phyloP scores from a whole-genome alignment of 1,140 invertebrate species.

The Sipha flava region DNA sequence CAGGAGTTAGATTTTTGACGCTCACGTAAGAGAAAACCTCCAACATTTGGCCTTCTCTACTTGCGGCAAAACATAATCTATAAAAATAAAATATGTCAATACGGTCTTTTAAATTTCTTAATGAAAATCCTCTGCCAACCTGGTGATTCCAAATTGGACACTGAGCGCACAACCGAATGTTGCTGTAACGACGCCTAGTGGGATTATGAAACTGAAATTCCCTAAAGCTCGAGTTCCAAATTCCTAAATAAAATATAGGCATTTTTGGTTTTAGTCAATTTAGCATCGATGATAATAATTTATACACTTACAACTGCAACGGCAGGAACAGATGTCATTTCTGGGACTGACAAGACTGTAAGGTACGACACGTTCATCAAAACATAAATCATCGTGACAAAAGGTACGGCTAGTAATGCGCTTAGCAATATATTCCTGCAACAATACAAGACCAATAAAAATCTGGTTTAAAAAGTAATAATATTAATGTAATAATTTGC shows the following conservation, averaged over 20 bases:
- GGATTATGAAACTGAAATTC: constrained; percentile 54
- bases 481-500: constrained; percentile 31
- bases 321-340: constrained; percentile 70
- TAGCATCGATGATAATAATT: too few relatives aligned
- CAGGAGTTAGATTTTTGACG: constrained; percentile 65
- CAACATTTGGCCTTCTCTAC: constrained; percentile 75
- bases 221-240: constrained; percentile 58
- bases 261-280: background rate
- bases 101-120: background rate
- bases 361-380: constrained; percentile 90
- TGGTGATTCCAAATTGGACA: constrained; percentile 63
- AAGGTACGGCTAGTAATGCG: constrained; percentile 81
- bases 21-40: constrained; percentile 79
- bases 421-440: constrained; percentile 66
- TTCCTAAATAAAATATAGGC: constrained; percentile 41
- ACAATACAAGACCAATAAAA: constrained; percentile 37
- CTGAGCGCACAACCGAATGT: constrained; percentile 68
- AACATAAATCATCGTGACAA: constrained; percentile 79
- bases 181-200: constrained; percentile 61
- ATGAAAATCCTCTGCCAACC: constrained; percentile 42
- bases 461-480: background rate
- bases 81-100: background rate
- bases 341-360: constrained; percentile 67
- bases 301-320: constrained; percentile 82
- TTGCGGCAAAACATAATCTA: constrained; percentile 78